Conservation (phyloP, 1,140 invertebrate genomes). For the Pseudomyrmex dendroicus region DNA sequence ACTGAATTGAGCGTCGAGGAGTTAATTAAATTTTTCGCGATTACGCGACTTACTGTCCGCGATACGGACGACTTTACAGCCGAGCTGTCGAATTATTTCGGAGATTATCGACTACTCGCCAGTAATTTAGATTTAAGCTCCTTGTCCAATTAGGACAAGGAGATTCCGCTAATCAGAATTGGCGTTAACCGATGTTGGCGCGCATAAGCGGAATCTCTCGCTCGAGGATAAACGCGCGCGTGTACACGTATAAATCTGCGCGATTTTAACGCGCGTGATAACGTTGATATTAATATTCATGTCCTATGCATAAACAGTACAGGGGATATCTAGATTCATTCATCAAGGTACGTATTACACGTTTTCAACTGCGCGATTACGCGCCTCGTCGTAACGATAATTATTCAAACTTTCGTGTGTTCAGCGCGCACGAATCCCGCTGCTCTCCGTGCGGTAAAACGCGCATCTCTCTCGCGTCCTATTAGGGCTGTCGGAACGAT, state of each 20-base stretch:
- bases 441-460: conserved; percentile 59
- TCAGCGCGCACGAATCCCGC: conserved; percentile 27
- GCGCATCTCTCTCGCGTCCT: conserved; percentile 55
- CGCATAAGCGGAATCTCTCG: background rate
- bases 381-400: conserved; percentile 48
- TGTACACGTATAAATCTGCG: conserved; percentile 19
- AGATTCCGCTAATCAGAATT: conserved; percentile 49
- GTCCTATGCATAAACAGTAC: background rate
- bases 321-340: conserved; percentile 49
- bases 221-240: too few relatives aligned
- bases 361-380: conserved; percentile 7
- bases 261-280: conserved; percentile 21
- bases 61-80: conserved; percentile 2
- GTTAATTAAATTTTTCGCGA: conserved; percentile 49
- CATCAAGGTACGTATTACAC: conserved; percentile 31
- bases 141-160: conserved; percentile 35
- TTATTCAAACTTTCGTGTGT: conserved; percentile 68
- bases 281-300: conserved; percentile 43
- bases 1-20: background rate
- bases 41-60: conserved; percentile 7
- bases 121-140: conserved; percentile 48
- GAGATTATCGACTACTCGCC: conserved; percentile 48
- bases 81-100: conserved; percentile 35
- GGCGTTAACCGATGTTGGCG: conserved; percentile 40
- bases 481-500: conserved; percentile 66